Conservation (phyloP, 2,113 vertebrate genomes). For the Salvator merianae region DNA sequence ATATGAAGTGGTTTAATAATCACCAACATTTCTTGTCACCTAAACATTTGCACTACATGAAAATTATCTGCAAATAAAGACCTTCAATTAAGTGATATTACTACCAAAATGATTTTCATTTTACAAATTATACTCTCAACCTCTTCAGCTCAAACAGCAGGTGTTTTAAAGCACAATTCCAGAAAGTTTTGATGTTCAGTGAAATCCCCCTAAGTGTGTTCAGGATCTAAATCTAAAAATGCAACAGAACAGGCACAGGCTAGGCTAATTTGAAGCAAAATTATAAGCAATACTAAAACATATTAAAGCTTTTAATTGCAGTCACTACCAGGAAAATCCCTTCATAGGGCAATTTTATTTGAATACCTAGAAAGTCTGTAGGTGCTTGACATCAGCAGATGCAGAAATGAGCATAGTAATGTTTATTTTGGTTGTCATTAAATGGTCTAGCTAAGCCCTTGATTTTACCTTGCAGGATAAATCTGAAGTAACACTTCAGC, state of each 20-base stretch:
- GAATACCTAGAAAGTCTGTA: neutral
- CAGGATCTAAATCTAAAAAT: too few species aligned
- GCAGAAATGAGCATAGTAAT: constrained; percentile 37
- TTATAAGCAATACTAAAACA: too few species aligned
- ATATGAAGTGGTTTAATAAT: neutral
- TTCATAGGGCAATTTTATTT: neutral
- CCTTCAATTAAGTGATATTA: neutral
- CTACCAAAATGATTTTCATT: neutral
- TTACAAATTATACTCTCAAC: neutral
- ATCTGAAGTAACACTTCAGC: neutral
- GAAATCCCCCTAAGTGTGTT: too few species aligned
- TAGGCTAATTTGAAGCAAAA: too few species aligned
- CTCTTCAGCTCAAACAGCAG: constrained; percentile 1
- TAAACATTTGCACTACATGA: neutral
- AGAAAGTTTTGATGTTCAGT: too few species aligned
- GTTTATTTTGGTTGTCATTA: constrained; percentile 22
- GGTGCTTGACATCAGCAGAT: neutral
- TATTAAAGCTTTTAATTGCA: neutral
- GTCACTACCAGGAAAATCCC: constrained; percentile 21
- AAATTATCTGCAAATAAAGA: neutral
- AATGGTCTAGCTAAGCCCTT: constrained; percentile 20
- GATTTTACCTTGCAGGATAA: constrained; percentile 52
- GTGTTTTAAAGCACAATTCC: neutral
- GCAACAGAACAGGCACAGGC: too few species aligned
- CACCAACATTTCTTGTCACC: neutral